Conservation (phyloP, 2,113 vertebrate species). For the Hydrolagus affinis region DNA sequence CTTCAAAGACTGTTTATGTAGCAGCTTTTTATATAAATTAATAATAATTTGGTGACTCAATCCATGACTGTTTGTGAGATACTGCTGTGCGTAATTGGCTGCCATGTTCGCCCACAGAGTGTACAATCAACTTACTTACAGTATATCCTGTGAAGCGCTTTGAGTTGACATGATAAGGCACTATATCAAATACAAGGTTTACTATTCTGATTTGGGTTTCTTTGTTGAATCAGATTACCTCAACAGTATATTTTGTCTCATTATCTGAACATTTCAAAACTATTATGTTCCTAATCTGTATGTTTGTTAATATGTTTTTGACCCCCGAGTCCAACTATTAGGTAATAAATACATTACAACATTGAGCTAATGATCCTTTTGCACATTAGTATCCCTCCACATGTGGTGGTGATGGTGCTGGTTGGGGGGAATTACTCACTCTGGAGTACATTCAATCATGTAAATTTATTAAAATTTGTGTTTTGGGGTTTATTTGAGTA, state of each 20-base stretch:
- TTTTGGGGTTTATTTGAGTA: neutral
- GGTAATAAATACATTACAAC: neutral
- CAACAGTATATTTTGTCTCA: neutral
- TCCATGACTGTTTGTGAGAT: too few species aligned
- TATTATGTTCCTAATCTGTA: neutral
- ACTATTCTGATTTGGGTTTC: neutral
- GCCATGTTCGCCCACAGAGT: too few species aligned
- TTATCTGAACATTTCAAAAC: neutral
- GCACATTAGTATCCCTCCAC: neutral
- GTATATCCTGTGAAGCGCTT: too few species aligned
- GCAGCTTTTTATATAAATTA: too few species aligned
- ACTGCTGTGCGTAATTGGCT: too few species aligned
- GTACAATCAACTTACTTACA: too few species aligned
- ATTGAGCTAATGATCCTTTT: neutral
- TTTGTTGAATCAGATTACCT: neutral
- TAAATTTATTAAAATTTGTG: neutral
- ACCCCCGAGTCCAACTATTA: neutral
- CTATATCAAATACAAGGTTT: too few species aligned
- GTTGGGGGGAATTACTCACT: neutral
- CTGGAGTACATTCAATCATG: neutral
- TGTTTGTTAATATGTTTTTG: neutral
- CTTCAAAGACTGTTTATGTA: too few species aligned
- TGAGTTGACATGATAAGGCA: too few species aligned
- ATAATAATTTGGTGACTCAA: too few species aligned
- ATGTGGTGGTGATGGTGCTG: neutral